phyloP scores from a whole-genome alignment of 1,140 invertebrate species.

The Nasonia longicornis region DNA sequence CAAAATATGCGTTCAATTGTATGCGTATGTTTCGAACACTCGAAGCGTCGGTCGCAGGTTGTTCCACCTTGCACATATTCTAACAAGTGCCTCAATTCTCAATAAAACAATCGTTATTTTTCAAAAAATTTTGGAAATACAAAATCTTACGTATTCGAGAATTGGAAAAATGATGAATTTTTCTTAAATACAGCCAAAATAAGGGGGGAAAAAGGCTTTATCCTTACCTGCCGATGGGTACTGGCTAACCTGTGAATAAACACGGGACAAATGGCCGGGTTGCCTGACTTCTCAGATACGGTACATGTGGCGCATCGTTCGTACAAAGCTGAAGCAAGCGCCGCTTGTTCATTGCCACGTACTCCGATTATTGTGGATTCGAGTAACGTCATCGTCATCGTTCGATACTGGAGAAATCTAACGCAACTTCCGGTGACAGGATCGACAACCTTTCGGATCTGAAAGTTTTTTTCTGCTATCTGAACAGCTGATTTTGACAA shows the following conservation, averaged over 20 bases:
- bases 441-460: not conserved
- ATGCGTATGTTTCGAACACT: constrained; percentile 35
- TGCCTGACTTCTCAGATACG: constrained; percentile 18
- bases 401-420: constrained; percentile 10
- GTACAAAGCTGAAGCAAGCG: constrained; percentile 57
- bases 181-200: not conserved
- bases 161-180: not conserved
- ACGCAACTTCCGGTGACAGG: constrained; percentile 15
- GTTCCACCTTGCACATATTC: not conserved
- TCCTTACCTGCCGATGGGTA: constrained; percentile 18
- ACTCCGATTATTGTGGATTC: constrained; percentile 27
- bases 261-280: constrained; percentile 37
- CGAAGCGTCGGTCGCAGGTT: constrained; percentile 4
- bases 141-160: not conserved
- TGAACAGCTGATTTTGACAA: constrained; percentile 28
- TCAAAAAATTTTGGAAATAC: not conserved
- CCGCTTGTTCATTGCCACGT: constrained; percentile 61
- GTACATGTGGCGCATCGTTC: constrained; percentile 50
- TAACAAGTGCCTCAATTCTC: not conserved
- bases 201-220: not conserved
- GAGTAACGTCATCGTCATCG: not conserved
- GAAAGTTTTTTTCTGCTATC: not conserved
- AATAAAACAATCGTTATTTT: constrained; percentile 14
- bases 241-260: constrained; percentile 39
- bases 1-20: constrained; percentile 18